Evolutionary conservation across 2,888 invertebrate genomes (phyloP).

Genomic region (Meiosimyza decipiens): DNA sequence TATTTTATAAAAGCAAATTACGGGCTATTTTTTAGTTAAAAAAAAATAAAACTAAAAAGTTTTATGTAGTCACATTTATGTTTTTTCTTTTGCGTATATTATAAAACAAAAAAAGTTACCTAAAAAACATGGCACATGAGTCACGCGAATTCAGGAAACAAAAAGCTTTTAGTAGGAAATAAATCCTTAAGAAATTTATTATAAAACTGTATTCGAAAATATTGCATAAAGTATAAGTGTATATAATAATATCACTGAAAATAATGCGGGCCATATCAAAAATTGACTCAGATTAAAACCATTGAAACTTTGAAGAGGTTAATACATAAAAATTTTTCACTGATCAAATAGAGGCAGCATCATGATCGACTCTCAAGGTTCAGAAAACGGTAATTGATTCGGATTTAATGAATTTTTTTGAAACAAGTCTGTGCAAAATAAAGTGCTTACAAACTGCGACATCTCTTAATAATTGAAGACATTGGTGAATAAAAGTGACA

Average conservation of each 20-base stretch:
- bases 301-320: no score
- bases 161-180: neutral
- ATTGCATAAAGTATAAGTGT: neutral
- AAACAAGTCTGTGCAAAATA: no score
- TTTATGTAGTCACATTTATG: neutral
- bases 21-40: neutral
- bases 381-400: no score
- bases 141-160: constrained; percentile 2
- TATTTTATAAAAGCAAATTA: constrained; percentile 5
- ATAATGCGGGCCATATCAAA: neutral
- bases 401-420: no score
- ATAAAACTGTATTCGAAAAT: neutral
- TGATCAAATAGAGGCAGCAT: no score
- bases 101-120: neutral
- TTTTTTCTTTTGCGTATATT: neutral
- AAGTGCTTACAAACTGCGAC: no score
- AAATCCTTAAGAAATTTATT: no score
- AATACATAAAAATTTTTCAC: no score
- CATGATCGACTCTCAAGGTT: no score
- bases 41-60: neutral
- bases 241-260: neutral
- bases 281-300: neutral
- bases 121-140: constrained; percentile 9
- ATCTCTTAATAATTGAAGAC: no score
- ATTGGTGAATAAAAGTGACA: no score